Evolutionary conservation across 1,140 invertebrate species (phyloP).

Genomic region (Drosophila persimilis): DNA sequence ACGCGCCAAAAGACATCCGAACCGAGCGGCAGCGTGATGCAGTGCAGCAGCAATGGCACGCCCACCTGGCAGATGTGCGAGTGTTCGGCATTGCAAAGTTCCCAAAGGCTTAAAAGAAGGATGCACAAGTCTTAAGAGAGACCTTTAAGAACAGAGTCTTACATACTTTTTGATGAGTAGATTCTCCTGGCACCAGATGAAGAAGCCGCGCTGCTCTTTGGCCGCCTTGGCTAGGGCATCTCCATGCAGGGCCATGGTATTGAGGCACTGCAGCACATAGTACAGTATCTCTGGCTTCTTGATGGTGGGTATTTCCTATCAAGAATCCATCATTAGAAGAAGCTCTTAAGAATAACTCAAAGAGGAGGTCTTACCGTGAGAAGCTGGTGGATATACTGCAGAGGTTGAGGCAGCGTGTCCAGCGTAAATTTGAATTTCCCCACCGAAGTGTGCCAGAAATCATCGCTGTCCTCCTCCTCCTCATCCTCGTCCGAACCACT

Average conservation of each 20-base stretch:
- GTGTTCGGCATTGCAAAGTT: conserved; percentile 94
- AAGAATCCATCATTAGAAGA: neutral
- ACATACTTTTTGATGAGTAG: conserved; percentile 96
- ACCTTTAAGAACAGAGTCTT: no score
- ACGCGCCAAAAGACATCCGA: conserved; percentile 97
- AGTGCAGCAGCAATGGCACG: conserved; percentile 96
- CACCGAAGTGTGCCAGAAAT: conserved; percentile 95
- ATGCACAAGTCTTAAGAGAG: neutral
- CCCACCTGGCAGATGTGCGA: conserved; percentile 95
- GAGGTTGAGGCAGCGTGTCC: conserved; percentile 94
- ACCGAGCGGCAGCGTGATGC: conserved; percentile 95
- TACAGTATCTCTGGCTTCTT: conserved; percentile 97
- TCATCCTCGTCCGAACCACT: conserved; percentile 86
- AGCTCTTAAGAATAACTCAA: neutral
- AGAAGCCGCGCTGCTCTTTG: conserved; percentile 95
- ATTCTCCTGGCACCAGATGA: conserved; percentile 99
- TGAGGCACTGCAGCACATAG: conserved; percentile 95
- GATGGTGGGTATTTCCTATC: conserved; percentile 89
- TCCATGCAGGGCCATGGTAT: conserved; percentile 95
- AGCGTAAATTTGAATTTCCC: conserved; percentile 96
- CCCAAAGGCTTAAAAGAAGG: conserved; percentile 91
- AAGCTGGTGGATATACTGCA: conserved; percentile 96
- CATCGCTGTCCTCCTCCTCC: conserved; percentile 89
- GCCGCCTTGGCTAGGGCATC: conserved; percentile 95
- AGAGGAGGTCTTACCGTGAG: conserved; percentile 87